phyloP scores from a whole-genome alignment of 2,888 invertebrate species.

The Capitulum mitella region DNA sequence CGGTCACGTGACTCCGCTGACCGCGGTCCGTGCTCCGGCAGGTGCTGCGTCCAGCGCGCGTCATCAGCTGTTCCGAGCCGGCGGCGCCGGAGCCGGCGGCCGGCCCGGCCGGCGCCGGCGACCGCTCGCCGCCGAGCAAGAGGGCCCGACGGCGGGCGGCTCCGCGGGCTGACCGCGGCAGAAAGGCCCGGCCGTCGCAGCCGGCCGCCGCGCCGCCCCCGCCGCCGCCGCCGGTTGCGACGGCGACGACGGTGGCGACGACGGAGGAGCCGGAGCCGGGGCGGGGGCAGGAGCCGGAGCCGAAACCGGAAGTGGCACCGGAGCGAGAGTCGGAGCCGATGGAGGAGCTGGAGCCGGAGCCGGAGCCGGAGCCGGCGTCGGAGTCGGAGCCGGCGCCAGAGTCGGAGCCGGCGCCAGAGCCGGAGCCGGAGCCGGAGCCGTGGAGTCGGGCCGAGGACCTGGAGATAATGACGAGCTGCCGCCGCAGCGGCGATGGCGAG shows the following conservation, averaged over 20 bases:
- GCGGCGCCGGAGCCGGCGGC: background rate
- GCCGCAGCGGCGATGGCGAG: background rate
- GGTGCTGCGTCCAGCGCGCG: conserved; percentile 16
- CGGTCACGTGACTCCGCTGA: no score
- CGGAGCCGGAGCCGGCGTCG: no score
- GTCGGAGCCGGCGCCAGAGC: no score
- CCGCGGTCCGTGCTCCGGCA: no score
- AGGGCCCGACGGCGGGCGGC: background rate
- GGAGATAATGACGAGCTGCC: background rate
- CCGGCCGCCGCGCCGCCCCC: background rate
- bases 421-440: background rate
- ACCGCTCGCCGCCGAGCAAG: background rate
- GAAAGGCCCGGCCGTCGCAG: background rate
- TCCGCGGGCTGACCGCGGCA: background rate
- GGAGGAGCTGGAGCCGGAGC: no score
- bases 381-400: no score
- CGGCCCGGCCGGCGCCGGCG: background rate
- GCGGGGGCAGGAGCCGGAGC: no score
- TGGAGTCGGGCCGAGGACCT: conserved; percentile 16
- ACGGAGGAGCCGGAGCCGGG: background rate
- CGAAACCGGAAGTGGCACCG: background rate
- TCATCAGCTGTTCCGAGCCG: background rate
- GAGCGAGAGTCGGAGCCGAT: background rate
- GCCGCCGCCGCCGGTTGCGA: background rate
- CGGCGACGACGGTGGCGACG: no score